These are phyloP conservation scores for Cremastinae sp. DNA, from an alignment of 2,888 invertebrate genomes.

Conservation along the genomic window DNA sequence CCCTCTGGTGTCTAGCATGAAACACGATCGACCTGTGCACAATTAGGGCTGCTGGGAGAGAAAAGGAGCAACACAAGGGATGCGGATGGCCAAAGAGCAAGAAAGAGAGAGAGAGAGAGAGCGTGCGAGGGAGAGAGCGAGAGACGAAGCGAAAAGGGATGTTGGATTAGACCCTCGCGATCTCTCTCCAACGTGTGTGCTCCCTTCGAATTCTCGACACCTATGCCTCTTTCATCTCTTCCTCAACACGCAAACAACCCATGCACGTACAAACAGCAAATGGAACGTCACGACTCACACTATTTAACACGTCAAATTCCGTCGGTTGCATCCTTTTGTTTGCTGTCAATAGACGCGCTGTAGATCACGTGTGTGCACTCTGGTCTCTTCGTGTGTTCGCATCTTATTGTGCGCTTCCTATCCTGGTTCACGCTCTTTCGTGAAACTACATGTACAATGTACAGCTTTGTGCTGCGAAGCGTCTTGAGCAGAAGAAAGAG, in stretches of 20 bases:
- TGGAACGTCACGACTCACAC: not conserved
- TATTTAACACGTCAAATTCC: not conserved
- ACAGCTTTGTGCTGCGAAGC: slow-evolving; percentile 24
- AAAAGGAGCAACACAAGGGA: not conserved
- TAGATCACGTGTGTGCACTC: not conserved
- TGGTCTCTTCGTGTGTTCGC: no score
- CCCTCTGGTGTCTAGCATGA: slow-evolving; percentile 66
- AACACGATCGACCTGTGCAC: slow-evolving; percentile 70
- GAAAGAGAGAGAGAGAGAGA: not conserved
- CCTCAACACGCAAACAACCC: slow-evolving; percentile 4
- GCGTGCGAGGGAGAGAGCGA: slow-evolving; percentile 2
- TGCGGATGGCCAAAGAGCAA: not conserved
- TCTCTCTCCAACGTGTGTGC: not conserved
- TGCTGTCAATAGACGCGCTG: not conserved
- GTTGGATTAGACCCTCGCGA: slow-evolving; percentile 17
- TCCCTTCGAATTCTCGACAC: slow-evolving; percentile 25
- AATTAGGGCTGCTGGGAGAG: slow-evolving; percentile 64
- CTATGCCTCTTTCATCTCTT: slow-evolving; percentile 11
- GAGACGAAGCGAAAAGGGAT: not conserved
- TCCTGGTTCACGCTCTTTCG: slow-evolving; percentile 11
- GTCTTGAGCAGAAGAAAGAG: slow-evolving; percentile 35
- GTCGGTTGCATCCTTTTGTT: not conserved
- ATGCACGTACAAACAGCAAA: not conserved
- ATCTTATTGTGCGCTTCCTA: not conserved
- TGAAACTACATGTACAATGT: slow-evolving; percentile 43